Evolutionary conservation across 2,797 vertebrate genomes (phyloP).

Genomic region (Pseudochromis fuscus): DNA sequence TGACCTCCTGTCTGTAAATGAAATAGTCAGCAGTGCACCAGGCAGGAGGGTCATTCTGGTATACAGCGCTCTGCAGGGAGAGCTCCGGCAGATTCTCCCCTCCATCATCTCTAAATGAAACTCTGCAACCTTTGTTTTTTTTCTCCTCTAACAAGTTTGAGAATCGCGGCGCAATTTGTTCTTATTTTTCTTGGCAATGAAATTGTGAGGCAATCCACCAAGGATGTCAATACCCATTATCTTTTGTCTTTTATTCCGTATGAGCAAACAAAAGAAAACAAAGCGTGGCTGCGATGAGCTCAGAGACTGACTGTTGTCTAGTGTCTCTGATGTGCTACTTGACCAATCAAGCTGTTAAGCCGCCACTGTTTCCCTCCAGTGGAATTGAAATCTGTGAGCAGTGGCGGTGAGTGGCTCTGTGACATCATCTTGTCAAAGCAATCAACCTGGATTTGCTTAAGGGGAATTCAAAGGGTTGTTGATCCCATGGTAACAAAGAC

Average conservation of each 20-base stretch:
- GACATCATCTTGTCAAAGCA: slow-evolving; percentile 65
- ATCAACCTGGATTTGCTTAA: slow-evolving; percentile 52
- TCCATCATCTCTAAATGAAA: slow-evolving; percentile 69
- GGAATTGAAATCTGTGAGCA: slow-evolving; percentile 44
- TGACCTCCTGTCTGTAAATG: slow-evolving; percentile 81
- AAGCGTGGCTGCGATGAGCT: slow-evolving; percentile 32
- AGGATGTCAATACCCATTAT: slow-evolving; percentile 67
- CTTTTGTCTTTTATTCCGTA: slow-evolving; percentile 58
- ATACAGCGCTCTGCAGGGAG: slow-evolving; percentile 61
- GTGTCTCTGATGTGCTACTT: slow-evolving; percentile 63
- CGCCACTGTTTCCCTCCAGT: slow-evolving; percentile 44
- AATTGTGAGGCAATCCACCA: slow-evolving; percentile 59
- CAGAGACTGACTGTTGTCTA: slow-evolving; percentile 44
- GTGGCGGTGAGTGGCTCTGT: slow-evolving; percentile 36
- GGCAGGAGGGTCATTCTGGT: slow-evolving; percentile 72
- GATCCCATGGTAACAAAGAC: slow-evolving; percentile 24
- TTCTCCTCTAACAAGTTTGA: slow-evolving; percentile 31
- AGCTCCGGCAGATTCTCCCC: slow-evolving; percentile 54
- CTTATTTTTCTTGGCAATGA: slow-evolving; percentile 61
- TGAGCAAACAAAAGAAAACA: slow-evolving; percentile 62
- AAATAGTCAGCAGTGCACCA: slow-evolving; percentile 78
- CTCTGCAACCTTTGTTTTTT: slow-evolving; percentile 51
- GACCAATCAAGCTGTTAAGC: slow-evolving; percentile 67
- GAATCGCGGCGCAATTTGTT: slow-evolving; percentile 60
- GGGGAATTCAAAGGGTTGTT: slow-evolving; percentile 49